These are phyloP conservation scores for Urocolius indicus DNA, from an alignment of 2,113 vertebrate species.

Conservation along the genomic window DNA sequence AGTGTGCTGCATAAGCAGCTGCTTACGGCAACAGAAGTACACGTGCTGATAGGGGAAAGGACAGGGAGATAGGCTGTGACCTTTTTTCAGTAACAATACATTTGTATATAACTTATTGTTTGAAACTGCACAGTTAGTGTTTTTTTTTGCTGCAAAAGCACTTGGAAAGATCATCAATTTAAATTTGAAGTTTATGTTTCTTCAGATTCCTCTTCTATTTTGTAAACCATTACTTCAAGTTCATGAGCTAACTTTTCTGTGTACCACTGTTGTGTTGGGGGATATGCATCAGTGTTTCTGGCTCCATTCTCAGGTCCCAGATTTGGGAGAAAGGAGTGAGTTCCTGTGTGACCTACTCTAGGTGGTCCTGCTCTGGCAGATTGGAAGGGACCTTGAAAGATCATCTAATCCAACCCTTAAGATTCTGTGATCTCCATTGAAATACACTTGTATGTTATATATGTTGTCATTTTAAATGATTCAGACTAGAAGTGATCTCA, in stretches of 20 bases:
- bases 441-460: not conserved
- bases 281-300: not conserved
- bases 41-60: not conserved
- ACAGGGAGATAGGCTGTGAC: not conserved
- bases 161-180: not conserved
- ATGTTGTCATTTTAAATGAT: not conserved
- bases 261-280: not conserved
- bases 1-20: not conserved
- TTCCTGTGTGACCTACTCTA: no score
- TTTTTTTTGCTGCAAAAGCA: not conserved
- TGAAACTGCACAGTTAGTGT: not conserved
- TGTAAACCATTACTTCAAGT: not conserved
- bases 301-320: not conserved
- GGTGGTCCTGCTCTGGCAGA: no score
- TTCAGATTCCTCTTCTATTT: not conserved
- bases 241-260: not conserved
- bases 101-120: not conserved
- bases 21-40: not conserved
- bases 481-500: not conserved
- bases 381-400: no score
- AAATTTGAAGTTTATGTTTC: not conserved
- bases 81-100: not conserved
- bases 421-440: not conserved
- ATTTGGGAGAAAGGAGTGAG: not conserved
- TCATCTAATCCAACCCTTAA: no score